Percentiles rank a stretch among this genome's conserved stretches.
phyloP scores from a whole-genome alignment of 2,888 invertebrate genomes.

The Altica lythri region DNA sequence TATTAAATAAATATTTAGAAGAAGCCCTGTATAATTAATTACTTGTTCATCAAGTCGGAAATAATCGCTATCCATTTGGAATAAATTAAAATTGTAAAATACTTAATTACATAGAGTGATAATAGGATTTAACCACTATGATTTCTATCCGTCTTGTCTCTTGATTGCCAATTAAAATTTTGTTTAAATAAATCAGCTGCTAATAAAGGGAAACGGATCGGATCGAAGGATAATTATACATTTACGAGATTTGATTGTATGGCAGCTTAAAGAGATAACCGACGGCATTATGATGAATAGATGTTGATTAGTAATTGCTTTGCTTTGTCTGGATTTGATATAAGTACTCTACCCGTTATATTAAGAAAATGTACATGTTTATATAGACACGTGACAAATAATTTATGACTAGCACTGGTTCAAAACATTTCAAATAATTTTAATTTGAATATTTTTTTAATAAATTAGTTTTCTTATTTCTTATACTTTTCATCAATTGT shows the following conservation, averaged over 20 bases:
- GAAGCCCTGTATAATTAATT: no score
- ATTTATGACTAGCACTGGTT: neutral
- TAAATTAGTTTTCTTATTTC: neutral
- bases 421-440: neutral
- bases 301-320: neutral
- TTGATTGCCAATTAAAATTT: constrained; percentile 8
- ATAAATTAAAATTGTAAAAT: neutral
- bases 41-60: no score
- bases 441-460: neutral
- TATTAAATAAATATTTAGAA: no score
- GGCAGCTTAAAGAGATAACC: neutral
- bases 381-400: no score
- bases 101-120: neutral
- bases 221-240: constrained; percentile 1
- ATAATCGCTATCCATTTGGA: neutral
- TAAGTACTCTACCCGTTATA: no score
- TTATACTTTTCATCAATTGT: no score
- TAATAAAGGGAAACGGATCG: neutral
- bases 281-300: constrained; percentile 3
- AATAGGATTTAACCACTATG: neutral
- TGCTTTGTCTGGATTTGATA: neutral
- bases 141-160: neutral
- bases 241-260: neutral
- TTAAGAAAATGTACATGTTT: no score
- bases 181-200: constrained; percentile 2